phyloP scores from a whole-genome alignment of 2,113 vertebrate species.

The Prolemur simus region DNA sequence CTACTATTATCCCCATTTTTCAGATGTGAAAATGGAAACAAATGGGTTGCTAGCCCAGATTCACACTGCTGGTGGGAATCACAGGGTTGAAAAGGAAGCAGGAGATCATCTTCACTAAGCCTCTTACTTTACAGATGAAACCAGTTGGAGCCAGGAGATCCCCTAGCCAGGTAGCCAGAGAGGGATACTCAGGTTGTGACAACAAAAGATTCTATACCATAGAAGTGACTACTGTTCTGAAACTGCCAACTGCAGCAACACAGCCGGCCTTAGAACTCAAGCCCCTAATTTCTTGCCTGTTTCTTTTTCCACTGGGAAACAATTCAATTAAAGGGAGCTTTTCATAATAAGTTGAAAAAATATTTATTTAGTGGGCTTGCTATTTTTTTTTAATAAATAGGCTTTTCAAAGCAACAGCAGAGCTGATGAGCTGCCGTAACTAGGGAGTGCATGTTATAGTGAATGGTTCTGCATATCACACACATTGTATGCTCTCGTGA shows the following conservation, averaged over 20 bases:
- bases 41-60: background rate
- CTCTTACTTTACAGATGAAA: background rate
- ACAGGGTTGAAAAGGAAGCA: background rate
- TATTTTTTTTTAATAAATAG: background rate
- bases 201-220: too few species aligned
- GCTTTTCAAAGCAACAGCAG: background rate
- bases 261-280: rapidly evolving
- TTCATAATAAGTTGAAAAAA: background rate
- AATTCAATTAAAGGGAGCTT: background rate
- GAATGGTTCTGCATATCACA: background rate
- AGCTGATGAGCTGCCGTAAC: background rate
- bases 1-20: background rate
- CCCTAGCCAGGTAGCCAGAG: background rate
- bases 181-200: background rate
- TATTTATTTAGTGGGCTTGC: background rate
- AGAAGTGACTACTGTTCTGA: too few species aligned
- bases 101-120: background rate
- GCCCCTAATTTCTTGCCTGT: background rate
- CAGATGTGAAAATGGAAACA: background rate
- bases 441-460: rapidly evolving
- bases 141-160: too few species aligned
- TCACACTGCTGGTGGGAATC: background rate
- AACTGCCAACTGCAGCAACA: background rate
- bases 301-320: background rate
- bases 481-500: background rate